Conservation (phyloP, 2,113 vertebrate genomes). For the Malaclemys terrapin region DNA sequence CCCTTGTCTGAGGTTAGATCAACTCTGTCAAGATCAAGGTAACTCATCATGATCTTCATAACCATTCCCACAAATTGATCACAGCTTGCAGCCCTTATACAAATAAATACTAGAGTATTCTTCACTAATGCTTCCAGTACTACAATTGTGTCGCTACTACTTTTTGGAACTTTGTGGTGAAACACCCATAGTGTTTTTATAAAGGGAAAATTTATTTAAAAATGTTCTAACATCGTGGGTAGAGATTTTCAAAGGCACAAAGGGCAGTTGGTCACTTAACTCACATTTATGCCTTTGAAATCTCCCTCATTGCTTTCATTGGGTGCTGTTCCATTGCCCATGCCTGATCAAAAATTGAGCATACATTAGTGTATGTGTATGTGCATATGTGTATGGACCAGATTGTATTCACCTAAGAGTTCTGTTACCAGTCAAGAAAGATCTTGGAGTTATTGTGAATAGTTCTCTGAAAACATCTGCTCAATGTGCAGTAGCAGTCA, state of each 20-base stretch:
- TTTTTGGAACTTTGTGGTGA: not conserved
- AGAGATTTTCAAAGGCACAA: conserved; percentile 16
- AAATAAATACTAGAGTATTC: not conserved
- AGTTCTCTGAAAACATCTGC: too few species aligned
- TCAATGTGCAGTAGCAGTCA: too few species aligned
- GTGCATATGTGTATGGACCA: not conserved
- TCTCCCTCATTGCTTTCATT: not conserved
- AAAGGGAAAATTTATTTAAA: not conserved
- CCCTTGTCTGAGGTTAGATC: accelerated
- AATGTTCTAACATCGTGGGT: not conserved
- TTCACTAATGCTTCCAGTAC: not conserved
- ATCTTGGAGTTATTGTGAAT: too few species aligned
- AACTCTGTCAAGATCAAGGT: not conserved
- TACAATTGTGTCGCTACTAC: not conserved
- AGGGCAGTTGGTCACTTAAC: not conserved
- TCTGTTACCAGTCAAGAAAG: too few species aligned
- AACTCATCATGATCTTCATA: conserved; percentile 1
- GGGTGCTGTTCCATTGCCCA: not conserved
- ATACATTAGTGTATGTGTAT: not conserved
- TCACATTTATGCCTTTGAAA: not conserved
- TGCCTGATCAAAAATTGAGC: not conserved
- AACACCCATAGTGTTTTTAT: not conserved
- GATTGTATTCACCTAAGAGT: not conserved
- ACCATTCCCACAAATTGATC: not conserved
- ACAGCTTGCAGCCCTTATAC: not conserved